Evolutionary conservation across 2,113 vertebrate species (phyloP).

Genomic region (Sphaerodactylus townsendi): DNA sequence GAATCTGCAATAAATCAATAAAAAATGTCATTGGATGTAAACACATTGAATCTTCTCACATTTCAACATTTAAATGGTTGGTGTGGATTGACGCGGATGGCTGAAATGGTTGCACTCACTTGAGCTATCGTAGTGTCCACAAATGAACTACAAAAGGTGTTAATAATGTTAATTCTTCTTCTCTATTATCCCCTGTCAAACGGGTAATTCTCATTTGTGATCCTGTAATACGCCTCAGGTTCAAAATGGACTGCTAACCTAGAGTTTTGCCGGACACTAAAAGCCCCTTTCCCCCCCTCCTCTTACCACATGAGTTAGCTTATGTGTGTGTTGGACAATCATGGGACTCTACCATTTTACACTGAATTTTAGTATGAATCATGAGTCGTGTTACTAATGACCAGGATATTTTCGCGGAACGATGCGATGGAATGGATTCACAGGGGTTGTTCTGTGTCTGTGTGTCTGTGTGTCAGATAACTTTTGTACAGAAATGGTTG

Average conservation of each 20-base stretch:
- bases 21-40: slow-evolving; percentile 99
- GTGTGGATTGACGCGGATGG: slow-evolving; percentile 88
- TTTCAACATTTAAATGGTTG: slow-evolving; percentile 96
- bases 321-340: slow-evolving; percentile 77
- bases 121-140: slow-evolving; percentile 96
- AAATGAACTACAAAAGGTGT: slow-evolving; percentile 73
- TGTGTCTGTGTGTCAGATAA: slow-evolving; percentile 78
- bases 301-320: slow-evolving; percentile 74
- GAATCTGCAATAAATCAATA: slow-evolving; percentile 99
- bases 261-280: slow-evolving; percentile 81
- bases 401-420: slow-evolving; percentile 76
- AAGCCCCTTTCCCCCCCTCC: slow-evolving; percentile 61
- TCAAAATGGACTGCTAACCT: slow-evolving; percentile 58
- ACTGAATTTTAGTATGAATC: slow-evolving; percentile 82
- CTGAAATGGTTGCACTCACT: slow-evolving; percentile 90
- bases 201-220: slow-evolving; percentile 40
- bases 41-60: slow-evolving; percentile 99
- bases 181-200: slow-evolving; percentile 62
- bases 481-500: slow-evolving; percentile 90
- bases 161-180: slow-evolving; percentile 69
- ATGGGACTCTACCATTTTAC: slow-evolving; percentile 78
- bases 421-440: slow-evolving; percentile 82
- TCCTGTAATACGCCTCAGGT: slow-evolving; percentile 41
- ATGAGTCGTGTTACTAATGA: slow-evolving; percentile 87
- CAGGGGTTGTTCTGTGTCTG: background rate